Percentiles rank a stretch among this genome's conserved stretches.
These are phyloP conservation scores for Plebejus melissa DNA, from an alignment of 2,888 invertebrate genomes.

Conservation along the genomic window DNA sequence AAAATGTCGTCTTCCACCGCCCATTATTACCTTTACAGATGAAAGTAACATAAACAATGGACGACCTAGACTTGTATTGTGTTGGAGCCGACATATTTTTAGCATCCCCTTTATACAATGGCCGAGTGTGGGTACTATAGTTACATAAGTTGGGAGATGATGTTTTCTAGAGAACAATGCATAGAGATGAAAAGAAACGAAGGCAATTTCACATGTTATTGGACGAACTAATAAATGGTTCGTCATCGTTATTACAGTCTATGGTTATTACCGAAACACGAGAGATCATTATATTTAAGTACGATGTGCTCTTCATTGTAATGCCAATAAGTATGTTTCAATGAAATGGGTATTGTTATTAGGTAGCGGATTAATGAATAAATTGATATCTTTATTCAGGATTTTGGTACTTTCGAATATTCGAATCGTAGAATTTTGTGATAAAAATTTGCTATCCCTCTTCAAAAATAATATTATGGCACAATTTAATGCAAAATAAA, in stretches of 20 bases:
- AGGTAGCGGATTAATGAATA: too few relatives aligned
- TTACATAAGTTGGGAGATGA: constrained; percentile 1
- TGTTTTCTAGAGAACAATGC: constrained; percentile 10
- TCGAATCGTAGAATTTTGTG: too few relatives aligned
- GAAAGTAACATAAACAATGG: constrained; percentile 13
- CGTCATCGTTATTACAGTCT: neutral
- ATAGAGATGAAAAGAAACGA: neutral
- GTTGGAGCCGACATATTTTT: constrained; percentile 20
- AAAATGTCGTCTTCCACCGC: constrained; percentile 88
- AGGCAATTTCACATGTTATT: constrained; percentile 6
- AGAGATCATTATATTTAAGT: neutral
- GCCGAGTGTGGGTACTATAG: neutral
- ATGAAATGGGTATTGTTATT: too few relatives aligned
- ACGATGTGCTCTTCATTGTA: neutral
- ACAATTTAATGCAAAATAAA: too few relatives aligned
- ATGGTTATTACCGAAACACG: neutral
- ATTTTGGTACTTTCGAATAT: too few relatives aligned
- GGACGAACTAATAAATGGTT: neutral
- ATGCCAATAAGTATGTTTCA: neutral
- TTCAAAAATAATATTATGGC: too few relatives aligned
- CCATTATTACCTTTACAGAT: constrained; percentile 83
- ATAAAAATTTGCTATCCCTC: too few relatives aligned
- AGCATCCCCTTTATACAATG: constrained; percentile 23
- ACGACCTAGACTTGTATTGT: constrained; percentile 24
- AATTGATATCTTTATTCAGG: too few relatives aligned